Base-by-base conservation (phyloP, 2,797 vertebrate genomes). In the Botia kubotai region DNA sequence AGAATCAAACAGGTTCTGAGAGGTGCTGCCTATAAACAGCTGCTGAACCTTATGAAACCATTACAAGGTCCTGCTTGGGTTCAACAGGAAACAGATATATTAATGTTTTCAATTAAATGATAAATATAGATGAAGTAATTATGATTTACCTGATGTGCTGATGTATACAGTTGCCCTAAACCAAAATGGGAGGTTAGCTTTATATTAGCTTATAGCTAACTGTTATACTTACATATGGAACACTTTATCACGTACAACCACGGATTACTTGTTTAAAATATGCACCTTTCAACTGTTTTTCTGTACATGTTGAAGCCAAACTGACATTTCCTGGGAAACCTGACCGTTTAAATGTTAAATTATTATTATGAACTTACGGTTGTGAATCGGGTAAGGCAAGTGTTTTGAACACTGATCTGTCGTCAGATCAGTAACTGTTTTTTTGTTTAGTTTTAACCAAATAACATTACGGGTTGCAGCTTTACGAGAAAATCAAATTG, bases 21-120 rank as follows among this genome's bases (percentile, higher is more conserved):
- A 93, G 88, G 91, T 91, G 91, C 87, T 89, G 89, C 90, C 87
- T 85, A 91, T 93, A 93, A 93, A 92, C 73, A 84, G 85, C 89
- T 88, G 87, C 85, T 91, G 90, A 91, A 90, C 86, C 89, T 88
- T 87, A 83, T 91, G 89, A 91, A 92, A 90, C 75, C 87, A 91
- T 89, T 89, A 88, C 73, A 86, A 83, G 86, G 88, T 88, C 87
- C 88, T 88, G 86, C 63, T 55, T 46, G 66, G 74, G 87, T 86
- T 83, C 85, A 89, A 81, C 69, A 39, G 83, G 83, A 84, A 80
- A 71, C 75, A 79, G 85, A 87, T 87, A 79, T 72, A 84, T 75
- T 76, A 87, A 80, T 81, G 71, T 58, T 66, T 70, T 72, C 80
- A 87, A 90, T 73, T 77, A 89, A 87, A 82, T 80, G 72, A 73